Conservation (phyloP, 2,113 vertebrate species). For the Rhinopithecus roxellana region DNA sequence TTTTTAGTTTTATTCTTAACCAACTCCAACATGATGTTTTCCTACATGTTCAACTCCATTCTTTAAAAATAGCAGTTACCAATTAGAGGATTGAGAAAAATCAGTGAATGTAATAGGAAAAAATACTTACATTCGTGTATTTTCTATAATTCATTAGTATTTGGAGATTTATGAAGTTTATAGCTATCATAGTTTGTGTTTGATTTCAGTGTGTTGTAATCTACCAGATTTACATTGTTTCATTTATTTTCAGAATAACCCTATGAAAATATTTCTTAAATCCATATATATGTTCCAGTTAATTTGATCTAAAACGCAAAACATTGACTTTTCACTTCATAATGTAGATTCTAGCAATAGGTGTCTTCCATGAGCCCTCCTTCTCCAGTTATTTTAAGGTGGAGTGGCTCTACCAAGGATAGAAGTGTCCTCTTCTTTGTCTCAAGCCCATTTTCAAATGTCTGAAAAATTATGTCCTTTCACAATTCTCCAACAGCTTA, state of each 20-base stretch:
- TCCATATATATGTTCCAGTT: not conserved
- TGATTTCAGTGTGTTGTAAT: not conserved
- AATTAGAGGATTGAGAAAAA: not conserved
- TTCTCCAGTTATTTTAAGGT: not conserved
- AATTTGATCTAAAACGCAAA: not conserved
- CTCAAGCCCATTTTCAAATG: not conserved
- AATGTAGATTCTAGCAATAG: not conserved
- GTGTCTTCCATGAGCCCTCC: not conserved
- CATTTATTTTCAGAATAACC: not conserved
- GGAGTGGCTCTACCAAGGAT: fast-evolving
- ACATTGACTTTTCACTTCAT: not conserved
- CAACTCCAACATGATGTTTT: not conserved
- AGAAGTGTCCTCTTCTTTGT: not conserved
- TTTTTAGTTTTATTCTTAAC: not conserved
- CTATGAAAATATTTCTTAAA: not conserved
- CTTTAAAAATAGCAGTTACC: not conserved
- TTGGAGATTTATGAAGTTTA: not conserved
- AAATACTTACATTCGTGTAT: not conserved
- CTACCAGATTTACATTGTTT: not conserved
- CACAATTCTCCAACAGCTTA: not conserved
- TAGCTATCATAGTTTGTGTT: not conserved
- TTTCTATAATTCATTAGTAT: not conserved
- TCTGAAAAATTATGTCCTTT: not conserved
- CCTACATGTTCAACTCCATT: not conserved
- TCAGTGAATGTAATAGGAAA: not conserved